Evolutionary conservation across 2,888 invertebrate genomes (phyloP).

Genomic region (Chymomyza amoena): DNA sequence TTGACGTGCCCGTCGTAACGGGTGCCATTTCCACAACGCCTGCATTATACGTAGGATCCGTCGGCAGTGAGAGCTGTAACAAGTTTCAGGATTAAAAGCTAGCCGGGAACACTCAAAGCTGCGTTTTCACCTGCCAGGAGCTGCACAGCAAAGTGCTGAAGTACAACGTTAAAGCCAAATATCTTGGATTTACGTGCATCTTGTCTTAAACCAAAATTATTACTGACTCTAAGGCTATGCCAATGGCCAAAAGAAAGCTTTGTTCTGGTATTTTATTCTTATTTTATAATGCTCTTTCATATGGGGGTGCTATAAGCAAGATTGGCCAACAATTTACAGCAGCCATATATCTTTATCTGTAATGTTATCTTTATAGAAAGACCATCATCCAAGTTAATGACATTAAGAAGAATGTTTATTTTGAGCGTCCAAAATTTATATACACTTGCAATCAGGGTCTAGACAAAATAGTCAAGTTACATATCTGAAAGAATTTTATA

Average conservation of each 20-base stretch:
- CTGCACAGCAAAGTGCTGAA: background rate
- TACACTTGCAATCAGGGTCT: too few relatives aligned
- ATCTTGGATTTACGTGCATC: background rate
- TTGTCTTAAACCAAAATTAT: background rate
- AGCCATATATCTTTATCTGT: background rate
- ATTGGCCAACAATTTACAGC: background rate
- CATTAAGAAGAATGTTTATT: background rate
- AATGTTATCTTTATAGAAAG: background rate
- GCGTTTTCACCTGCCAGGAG: background rate
- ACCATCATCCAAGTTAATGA: background rate
- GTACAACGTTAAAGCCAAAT: background rate
- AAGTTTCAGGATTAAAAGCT: background rate
- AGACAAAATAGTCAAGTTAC: too few relatives aligned
- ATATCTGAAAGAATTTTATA: too few relatives aligned
- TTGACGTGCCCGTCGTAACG: slow-evolving; percentile 44
- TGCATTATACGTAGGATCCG: slow-evolving; percentile 81
- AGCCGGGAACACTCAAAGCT: background rate
- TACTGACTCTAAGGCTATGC: background rate
- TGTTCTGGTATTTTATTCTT: background rate
- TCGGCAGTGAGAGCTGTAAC: slow-evolving; percentile 40
- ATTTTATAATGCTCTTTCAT: too few relatives aligned
- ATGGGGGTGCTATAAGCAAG: background rate
- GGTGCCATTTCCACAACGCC: slow-evolving; percentile 83
- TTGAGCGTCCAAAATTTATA: too few relatives aligned
- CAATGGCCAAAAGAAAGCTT: background rate